Conservation (phyloP, 2,113 vertebrate species). For the Cyprinodon tularosa region DNA sequence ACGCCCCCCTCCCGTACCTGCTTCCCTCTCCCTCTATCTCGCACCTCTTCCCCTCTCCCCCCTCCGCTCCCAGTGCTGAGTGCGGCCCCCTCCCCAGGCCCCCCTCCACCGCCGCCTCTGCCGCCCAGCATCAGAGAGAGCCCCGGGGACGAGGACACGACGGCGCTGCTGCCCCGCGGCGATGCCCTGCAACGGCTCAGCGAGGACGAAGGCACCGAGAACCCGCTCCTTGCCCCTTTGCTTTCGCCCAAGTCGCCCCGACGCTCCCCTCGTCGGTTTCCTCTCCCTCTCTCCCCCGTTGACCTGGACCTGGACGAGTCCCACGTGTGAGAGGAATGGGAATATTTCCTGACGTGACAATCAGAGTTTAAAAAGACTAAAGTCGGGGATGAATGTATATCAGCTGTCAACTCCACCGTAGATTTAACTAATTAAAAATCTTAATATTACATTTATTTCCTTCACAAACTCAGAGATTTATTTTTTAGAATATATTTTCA, state of each 20-base stretch:
- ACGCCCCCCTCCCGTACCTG: conserved; percentile 66
- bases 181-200: conserved; percentile 85
- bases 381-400: conserved; percentile 39
- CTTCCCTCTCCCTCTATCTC: conserved; percentile 65
- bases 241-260: conserved; percentile 65
- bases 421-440: background rate
- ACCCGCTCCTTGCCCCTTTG: conserved; percentile 86
- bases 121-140: conserved; percentile 81
- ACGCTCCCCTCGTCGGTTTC: conserved; percentile 39
- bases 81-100: conserved; percentile 56
- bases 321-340: conserved; percentile 81
- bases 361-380: background rate
- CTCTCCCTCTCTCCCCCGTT: conserved; percentile 77
- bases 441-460: background rate
- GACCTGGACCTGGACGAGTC: conserved; percentile 92
- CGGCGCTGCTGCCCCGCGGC: conserved; percentile 84
- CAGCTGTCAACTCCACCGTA: background rate
- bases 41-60: conserved; percentile 71
- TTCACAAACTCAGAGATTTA: conserved; percentile 18
- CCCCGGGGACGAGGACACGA: conserved; percentile 89
- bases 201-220: conserved; percentile 87
- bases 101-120: conserved; percentile 62
- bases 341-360: background rate
- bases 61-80: conserved; percentile 70
- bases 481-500: conserved; percentile 24